Evolutionary conservation across 2,888 invertebrate species (phyloP), one percentile per base, ranked within the genome.

Genomic region (Parnassius orleans): DNA sequence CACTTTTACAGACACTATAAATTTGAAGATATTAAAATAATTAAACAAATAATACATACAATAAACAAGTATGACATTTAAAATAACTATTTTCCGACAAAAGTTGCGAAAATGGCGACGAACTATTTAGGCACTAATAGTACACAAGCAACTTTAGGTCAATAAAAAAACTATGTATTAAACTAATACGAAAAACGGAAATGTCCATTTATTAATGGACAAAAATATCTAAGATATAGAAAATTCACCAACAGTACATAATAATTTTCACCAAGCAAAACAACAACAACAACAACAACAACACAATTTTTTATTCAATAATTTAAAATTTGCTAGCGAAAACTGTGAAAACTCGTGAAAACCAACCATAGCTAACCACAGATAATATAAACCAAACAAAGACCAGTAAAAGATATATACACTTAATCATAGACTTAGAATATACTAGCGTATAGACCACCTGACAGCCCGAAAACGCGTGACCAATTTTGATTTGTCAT

Each of bases 101-200:
- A 71, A 75, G 73, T 72, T 75, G 75, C 78, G 78, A 79, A 79
- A 79, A 79, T 81, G 79, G 79, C 79, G 78, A 77, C 78, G 71
- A 76, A 72, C 67, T 64, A 68, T 68, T 64, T 68, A 60, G 48
- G 42, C 56, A 56, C 48, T 55, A 53, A 60, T 48, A 53, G 61
- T 60, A 63, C 60, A 63, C 43, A 54, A 63, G 56, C 50, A 56
- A 42, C 43, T 63, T 55, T 60, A 56, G 59, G 55, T 59, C 41
- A 55, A 55, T 54, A 55, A 43, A 43, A 61, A 41, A 60, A 46
- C 53, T n/a, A 19, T 58, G 10, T 51, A 51, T 19, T 46, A 12
- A 10, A 42, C 15, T 42, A 54, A 42, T 52, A 53, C 60, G 50
- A 53, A 59, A 47, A 53, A 55, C 33, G 51, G 19, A 50, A 47